phyloP scores from a whole-genome alignment of 2,797 vertebrate species.

The Alexandromys oeconomus region DNA sequence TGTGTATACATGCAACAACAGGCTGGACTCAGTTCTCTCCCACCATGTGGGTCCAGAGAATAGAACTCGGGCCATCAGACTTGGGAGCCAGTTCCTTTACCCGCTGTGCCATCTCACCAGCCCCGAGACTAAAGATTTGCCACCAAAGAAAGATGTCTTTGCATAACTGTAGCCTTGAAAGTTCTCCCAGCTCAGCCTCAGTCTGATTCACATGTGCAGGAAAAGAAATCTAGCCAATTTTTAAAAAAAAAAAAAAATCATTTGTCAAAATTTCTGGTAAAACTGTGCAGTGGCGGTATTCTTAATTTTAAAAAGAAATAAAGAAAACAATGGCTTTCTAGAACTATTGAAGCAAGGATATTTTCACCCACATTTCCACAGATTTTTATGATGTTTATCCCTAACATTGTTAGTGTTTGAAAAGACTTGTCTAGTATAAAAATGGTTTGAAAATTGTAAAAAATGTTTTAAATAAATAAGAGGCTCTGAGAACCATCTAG shows the following conservation, averaged over 20 bases:
- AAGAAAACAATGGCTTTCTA: slow-evolving; percentile 81
- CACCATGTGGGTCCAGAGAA: not conserved
- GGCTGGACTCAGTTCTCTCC: not conserved
- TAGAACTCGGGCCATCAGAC: not conserved
- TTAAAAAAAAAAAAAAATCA: slow-evolving; percentile 71
- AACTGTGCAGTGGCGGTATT: slow-evolving; percentile 55
- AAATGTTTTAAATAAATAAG: slow-evolving; percentile 90
- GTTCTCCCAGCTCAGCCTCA: slow-evolving; percentile 79
- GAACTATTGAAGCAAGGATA: slow-evolving; percentile 86
- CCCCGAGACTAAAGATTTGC: slow-evolving; percentile 59
- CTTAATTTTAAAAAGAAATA: slow-evolving; percentile 64
- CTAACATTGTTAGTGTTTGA: slow-evolving; percentile 88
- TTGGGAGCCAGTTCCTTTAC: not conserved
- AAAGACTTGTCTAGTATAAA: slow-evolving; percentile 90
- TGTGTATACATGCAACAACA: not conserved
- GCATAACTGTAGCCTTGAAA: slow-evolving; percentile 69
- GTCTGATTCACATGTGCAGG: slow-evolving; percentile 68
- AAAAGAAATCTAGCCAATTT: slow-evolving; percentile 84
- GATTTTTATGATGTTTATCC: slow-evolving; percentile 88
- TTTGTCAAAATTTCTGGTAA: slow-evolving; percentile 86
- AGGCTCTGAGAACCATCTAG: slow-evolving; percentile 86
- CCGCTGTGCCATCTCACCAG: not conserved
- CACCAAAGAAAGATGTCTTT: slow-evolving; percentile 67
- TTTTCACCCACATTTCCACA: slow-evolving; percentile 86
- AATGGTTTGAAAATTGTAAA: slow-evolving; percentile 90